Conservation (phyloP, 1,140 invertebrate species). For the Pseudomyrmex gracilis region DNA sequence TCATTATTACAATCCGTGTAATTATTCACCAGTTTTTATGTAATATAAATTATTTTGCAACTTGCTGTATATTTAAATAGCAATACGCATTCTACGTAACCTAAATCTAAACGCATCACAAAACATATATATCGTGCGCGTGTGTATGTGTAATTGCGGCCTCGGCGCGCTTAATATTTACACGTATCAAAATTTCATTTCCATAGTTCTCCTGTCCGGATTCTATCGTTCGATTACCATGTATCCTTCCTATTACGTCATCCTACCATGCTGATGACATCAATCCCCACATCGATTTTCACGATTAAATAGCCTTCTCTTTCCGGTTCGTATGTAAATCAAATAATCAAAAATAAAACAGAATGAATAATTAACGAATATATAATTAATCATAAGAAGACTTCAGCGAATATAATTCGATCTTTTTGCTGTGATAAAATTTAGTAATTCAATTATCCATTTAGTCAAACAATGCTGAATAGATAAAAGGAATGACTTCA, state of each 20-base stretch:
- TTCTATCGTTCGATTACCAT: conserved; percentile 26
- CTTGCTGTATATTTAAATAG: background rate
- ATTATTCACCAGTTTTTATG: background rate
- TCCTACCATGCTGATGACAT: conserved; percentile 31
- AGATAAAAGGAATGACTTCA: too few species aligned
- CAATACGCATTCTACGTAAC: background rate
- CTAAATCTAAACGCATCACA: conserved; percentile 17
- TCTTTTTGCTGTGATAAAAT: background rate
- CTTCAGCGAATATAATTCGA: background rate
- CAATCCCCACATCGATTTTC: conserved; percentile 41
- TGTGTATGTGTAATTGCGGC: too few species aligned
- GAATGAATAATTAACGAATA: background rate
- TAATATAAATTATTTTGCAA: background rate
- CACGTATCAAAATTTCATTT: conserved; percentile 46
- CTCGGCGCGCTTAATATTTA: conserved; percentile 27
- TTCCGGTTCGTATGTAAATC: conserved; percentile 20
- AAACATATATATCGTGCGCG: background rate
- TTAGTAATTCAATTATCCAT: too few species aligned
- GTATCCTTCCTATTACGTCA: background rate
- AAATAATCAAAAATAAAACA: background rate
- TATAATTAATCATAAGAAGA: background rate
- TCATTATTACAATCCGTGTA: conserved; percentile 1
- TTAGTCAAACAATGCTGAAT: too few species aligned
- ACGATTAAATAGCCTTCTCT: conserved; percentile 43
- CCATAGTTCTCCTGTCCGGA: conserved; percentile 8